These are phyloP conservation scores for Chironomus riparius DNA, from an alignment of 2,888 invertebrate genomes.

Conservation along the genomic window DNA sequence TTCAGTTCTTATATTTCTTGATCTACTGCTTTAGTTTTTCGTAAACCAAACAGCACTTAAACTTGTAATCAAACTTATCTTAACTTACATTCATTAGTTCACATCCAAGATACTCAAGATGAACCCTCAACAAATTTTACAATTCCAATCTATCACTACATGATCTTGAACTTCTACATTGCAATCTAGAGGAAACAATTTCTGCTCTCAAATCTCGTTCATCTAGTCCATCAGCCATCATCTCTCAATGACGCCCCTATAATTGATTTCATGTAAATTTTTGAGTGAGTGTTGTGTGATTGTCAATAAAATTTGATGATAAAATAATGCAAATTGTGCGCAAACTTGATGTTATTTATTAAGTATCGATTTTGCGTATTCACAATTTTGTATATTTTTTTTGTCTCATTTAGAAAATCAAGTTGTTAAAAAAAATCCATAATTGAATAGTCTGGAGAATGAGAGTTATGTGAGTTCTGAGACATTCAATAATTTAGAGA, in stretches of 20 bases:
- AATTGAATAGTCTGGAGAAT: background rate
- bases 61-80: no score
- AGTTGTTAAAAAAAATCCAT: background rate
- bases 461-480: background rate
- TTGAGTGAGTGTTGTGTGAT: background rate
- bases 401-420: background rate
- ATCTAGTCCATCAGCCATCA: no score
- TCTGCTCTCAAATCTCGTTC: no score
- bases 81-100: no score
- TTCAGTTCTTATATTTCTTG: no score
- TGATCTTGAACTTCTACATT: no score
- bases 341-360: conserved; percentile 2
- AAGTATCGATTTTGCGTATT: background rate
- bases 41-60: no score
- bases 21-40: no score
- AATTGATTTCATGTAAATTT: background rate
- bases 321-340: conserved; percentile 4
- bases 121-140: no score
- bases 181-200: no score
- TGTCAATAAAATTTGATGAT: conserved; percentile 4
- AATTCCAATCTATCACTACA: no score
- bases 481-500: background rate
- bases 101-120: no score
- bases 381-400: background rate
- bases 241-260: background rate